Conservation (phyloP, 2,888 invertebrate species). For the Eutolmus rufibarbis region DNA sequence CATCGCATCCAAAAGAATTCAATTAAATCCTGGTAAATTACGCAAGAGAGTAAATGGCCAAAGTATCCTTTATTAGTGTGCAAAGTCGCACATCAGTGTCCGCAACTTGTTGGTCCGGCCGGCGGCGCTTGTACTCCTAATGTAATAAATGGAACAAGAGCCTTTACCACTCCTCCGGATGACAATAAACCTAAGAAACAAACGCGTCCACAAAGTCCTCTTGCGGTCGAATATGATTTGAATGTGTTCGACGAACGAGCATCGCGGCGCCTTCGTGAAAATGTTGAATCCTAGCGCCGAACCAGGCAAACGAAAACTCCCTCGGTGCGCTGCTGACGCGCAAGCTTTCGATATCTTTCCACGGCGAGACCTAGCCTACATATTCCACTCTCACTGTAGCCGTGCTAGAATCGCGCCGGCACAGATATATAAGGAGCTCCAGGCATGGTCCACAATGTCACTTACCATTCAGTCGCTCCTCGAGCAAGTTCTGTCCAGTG, state of each 20-base stretch:
- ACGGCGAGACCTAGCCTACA: background rate
- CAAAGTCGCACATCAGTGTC: background rate
- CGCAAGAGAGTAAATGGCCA: background rate
- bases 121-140: background rate
- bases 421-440: constrained; percentile 31
- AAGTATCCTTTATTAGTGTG: background rate
- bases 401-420: background rate
- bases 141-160: constrained; percentile 20
- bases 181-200: constrained; percentile 18
- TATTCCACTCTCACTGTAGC: constrained; percentile 21
- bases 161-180: background rate
- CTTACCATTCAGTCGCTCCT: constrained; percentile 14
- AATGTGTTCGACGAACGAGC: constrained; percentile 8
- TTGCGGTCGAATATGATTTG: constrained; percentile 21
- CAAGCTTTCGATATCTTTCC: constrained; percentile 15
- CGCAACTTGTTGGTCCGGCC: background rate
- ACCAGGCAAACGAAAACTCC: constrained; percentile 12
- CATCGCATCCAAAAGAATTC: background rate
- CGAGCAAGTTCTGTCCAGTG: background rate
- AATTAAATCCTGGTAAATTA: background rate
- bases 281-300: background rate
- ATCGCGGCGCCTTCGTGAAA: constrained; percentile 9
- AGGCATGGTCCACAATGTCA: constrained; percentile 9
- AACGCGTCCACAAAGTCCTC: background rate
- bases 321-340: background rate